phyloP scores from a whole-genome alignment of 2,113 vertebrate genomes.

The Pelmatolapia mariae region DNA sequence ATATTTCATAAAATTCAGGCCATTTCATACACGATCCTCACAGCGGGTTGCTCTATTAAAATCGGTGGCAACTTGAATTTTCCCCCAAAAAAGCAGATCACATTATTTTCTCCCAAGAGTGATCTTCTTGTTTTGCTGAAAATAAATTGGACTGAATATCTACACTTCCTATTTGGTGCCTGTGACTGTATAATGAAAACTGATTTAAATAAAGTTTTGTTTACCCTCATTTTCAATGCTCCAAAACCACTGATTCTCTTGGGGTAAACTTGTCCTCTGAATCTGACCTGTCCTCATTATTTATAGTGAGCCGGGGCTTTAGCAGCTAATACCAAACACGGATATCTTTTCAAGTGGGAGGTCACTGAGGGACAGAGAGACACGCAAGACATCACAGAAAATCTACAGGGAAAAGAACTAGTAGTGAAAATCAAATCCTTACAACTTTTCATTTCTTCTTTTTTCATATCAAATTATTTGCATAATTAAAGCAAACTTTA shows the following conservation, averaged over 20 bases:
- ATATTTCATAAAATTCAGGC: not conserved
- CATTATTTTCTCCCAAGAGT: conserved; percentile 1
- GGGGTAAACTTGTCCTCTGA: not conserved
- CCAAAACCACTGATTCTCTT: not conserved
- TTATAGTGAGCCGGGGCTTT: not conserved
- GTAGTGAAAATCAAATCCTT: not conserved
- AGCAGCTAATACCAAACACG: conserved; percentile 1
- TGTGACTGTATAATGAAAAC: not conserved
- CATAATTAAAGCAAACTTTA: not conserved
- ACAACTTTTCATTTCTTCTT: not conserved
- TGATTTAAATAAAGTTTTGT: conserved; percentile 6
- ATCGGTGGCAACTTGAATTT: not conserved
- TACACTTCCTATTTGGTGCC: not conserved
- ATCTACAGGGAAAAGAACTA: not conserved
- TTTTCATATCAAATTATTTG: not conserved
- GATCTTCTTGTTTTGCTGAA: not conserved
- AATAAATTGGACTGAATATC: not conserved
- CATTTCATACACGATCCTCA: not conserved
- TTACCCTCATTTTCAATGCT: not conserved
- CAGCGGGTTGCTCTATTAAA: not conserved
- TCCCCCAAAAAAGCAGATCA: not conserved
- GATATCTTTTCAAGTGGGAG: not conserved
- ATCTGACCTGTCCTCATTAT: conserved; percentile 5
- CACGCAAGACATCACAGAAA: not conserved
- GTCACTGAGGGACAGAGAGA: not conserved